These are phyloP conservation scores for Sterrhoptilus dennistouni DNA, from an alignment of 2,113 vertebrate genomes.

Conservation along the genomic window DNA sequence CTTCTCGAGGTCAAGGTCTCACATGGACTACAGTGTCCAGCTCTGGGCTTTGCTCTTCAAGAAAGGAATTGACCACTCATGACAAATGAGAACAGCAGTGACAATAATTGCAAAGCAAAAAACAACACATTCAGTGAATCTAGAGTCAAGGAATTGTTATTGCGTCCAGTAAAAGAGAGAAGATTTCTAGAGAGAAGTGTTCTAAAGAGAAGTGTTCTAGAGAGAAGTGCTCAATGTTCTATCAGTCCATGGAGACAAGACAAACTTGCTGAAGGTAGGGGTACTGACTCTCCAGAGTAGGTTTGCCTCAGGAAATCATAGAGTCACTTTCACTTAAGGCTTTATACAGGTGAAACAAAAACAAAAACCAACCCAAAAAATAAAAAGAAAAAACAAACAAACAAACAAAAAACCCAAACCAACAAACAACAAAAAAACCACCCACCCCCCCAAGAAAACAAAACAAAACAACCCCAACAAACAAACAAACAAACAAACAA, in stretches of 20 bases:
- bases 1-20: not conserved
- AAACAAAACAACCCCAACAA: too few species aligned
- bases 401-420: too few species aligned
- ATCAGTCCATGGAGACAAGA: not conserved
- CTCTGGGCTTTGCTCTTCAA: not conserved
- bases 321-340: not conserved
- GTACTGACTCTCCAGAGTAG: not conserved
- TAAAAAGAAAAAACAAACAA: too few species aligned
- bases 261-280: not conserved
- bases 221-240: not conserved
- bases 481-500: not conserved
- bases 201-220: not conserved
- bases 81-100: not conserved
- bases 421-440: too few species aligned
- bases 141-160: not conserved
- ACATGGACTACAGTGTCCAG: not conserved
- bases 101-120: not conserved
- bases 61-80: not conserved
- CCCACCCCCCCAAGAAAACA: too few species aligned
- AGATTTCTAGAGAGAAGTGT: not conserved
- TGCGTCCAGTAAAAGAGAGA: not conserved
- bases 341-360: not conserved
- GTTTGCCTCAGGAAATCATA: not conserved
- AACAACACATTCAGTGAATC: fast-evolving
- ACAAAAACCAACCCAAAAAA: not conserved